Evolutionary conservation across 2,888 invertebrate genomes (phyloP).

Genomic region (Bugula neritina): DNA sequence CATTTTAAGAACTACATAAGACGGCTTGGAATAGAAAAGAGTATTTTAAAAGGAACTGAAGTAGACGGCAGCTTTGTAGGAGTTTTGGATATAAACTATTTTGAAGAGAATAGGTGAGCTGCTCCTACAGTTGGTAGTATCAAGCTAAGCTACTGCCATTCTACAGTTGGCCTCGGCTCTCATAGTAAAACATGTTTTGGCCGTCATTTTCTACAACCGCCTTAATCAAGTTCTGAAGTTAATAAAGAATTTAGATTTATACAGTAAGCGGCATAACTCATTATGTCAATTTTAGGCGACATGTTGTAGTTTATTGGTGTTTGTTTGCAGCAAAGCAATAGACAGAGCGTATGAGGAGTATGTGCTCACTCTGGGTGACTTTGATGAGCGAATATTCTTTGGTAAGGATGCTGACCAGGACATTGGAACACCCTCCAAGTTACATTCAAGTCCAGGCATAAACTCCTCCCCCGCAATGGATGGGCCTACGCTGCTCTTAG

Average conservation of each 20-base stretch:
- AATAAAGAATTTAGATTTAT: too few species aligned
- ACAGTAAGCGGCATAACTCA: too few species aligned
- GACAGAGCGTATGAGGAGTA: slow-evolving; percentile 84
- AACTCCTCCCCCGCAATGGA: background rate
- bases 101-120: slow-evolving; percentile 68
- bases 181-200: too few species aligned
- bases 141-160: too few species aligned
- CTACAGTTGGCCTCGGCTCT: too few species aligned
- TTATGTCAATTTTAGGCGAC: too few species aligned
- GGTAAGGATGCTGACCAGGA: slow-evolving; percentile 64
- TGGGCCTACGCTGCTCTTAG: slow-evolving; percentile 3
- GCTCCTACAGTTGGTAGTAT: background rate
- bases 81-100: slow-evolving; percentile 70
- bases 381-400: slow-evolving; percentile 92
- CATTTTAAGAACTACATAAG: slow-evolving; percentile 73
- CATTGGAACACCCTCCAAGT: slow-evolving; percentile 57
- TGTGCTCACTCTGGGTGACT: slow-evolving; percentile 82
- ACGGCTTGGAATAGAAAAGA: slow-evolving; percentile 68
- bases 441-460: slow-evolving; percentile 13
- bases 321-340: slow-evolving; percentile 62
- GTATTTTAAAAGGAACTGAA: slow-evolving; percentile 68
- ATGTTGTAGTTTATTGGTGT: too few species aligned
- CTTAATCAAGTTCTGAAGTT: too few species aligned
- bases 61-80: slow-evolving; percentile 63
- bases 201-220: too few species aligned